These are phyloP conservation scores for Drosophila rhopaloa DNA, from an alignment of 1,140 invertebrate species.

Conservation along the genomic window DNA sequence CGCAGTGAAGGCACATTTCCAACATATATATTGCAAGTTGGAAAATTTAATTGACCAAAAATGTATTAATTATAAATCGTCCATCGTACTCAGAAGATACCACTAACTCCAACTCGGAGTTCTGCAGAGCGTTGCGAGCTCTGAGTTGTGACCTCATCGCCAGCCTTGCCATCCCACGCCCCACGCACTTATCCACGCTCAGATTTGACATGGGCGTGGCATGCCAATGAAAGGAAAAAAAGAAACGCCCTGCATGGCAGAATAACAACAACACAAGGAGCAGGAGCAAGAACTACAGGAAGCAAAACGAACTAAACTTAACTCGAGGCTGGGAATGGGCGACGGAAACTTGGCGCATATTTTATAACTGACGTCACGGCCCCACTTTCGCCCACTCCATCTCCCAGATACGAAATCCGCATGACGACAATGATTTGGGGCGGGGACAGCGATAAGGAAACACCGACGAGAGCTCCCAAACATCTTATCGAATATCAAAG, in stretches of 20 bases:
- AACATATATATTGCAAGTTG: no score
- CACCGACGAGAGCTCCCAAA: conserved; percentile 8
- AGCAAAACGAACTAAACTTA: conserved; percentile 51
- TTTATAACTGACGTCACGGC: conserved; percentile 75
- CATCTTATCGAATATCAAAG: conserved; percentile 79
- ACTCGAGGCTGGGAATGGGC: conserved; percentile 12
- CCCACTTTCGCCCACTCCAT: neutral
- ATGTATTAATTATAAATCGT: no score
- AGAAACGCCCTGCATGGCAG: conserved; percentile 22
- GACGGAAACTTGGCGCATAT: conserved; percentile 67
- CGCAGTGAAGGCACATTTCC: no score
- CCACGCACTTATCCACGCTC: neutral
- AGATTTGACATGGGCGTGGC: conserved; percentile 61
- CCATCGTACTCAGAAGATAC: neutral
- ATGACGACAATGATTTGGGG: conserved; percentile 51
- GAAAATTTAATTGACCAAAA: no score
- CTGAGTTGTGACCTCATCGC: conserved; percentile 39
- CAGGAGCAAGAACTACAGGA: conserved; percentile 9
- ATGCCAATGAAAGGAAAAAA: conserved; percentile 37
- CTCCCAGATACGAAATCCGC: conserved; percentile 29
- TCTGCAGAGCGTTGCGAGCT: neutral
- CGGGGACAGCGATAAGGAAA: conserved; percentile 5
- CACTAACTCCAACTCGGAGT: neutral
- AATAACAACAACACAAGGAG: neutral
- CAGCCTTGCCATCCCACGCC: conserved; percentile 24